Evolutionary conservation across 2,888 invertebrate genomes (phyloP), one percentile per base, ranked within the genome.

Genomic region (Neoitamus cyanurus): DNA sequence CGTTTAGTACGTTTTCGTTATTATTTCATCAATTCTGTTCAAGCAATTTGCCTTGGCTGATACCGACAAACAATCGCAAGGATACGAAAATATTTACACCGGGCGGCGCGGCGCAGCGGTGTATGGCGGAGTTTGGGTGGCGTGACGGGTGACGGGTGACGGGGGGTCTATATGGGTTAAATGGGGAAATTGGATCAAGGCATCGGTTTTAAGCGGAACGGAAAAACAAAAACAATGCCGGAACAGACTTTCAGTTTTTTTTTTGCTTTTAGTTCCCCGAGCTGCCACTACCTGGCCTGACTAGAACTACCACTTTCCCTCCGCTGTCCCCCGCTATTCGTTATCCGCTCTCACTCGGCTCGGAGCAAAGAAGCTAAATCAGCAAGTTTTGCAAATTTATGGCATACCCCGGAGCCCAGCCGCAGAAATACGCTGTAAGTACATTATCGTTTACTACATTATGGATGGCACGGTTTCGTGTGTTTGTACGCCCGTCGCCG

Each of bases 301-400:
- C 68, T 82, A 82, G 31, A 82, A 82, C 82, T 82, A 80, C 34
- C 34, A 31, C 31, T 58, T 58, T 20, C 78, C 78, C 2, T 58
- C 25, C 25, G 6, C 58, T 37, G 9, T 37, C 5, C 58, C 2
- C 58, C 25, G 9, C 34, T 34, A 34, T 73, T 58, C 58, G 48
- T 31, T 48, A 78, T 78, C 30, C 48, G 5, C 15, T 9, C 11
- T 37, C n/a, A 46, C 1, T 31, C 7, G 82, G 68, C 58, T 58
- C 9, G 58, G 58, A 7, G 37, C 25, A 82, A 82, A 25, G 36
- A 68, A 68, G 68, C 36, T 25, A 82, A 82, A 82, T 82, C 82
- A 82, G 82, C 82, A 82, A 82, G 82, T 82, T 82, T 68, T 82
- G 37, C 82, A 82, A 82, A 82, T 82, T 82, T 82, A 82, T 82